Conservation (phyloP, 2,888 invertebrate species). For the Disparrhopalites patrizii region DNA sequence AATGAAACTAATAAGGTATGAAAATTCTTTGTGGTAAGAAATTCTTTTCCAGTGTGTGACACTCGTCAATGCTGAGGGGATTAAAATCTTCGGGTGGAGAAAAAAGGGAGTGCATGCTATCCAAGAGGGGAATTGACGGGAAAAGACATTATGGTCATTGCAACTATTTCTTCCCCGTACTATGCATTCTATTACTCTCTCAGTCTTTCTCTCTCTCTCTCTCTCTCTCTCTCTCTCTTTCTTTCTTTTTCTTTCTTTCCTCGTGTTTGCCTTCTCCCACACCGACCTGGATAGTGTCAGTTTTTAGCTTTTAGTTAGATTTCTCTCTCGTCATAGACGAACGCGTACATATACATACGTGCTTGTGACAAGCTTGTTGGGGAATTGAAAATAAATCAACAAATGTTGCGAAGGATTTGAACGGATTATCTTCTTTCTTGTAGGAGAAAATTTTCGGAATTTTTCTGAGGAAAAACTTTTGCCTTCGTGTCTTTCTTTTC, state of each 20-base stretch:
- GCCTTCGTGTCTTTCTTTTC: slow-evolving; percentile 14
- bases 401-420: slow-evolving; percentile 8
- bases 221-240: not conserved
- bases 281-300: too few relatives aligned
- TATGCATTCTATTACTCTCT: too few relatives aligned
- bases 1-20: too few relatives aligned
- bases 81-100: not conserved
- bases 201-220: too few relatives aligned
- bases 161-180: too few relatives aligned
- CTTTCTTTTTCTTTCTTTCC: not conserved
- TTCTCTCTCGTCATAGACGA: too few relatives aligned
- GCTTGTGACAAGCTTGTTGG: slow-evolving; percentile 15
- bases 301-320: too few relatives aligned
- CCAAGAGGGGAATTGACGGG: too few relatives aligned
- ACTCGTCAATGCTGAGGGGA: slow-evolving; percentile 19
- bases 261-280: too few relatives aligned
- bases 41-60: slow-evolving; percentile 19
- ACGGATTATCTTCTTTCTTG: slow-evolving; percentile 20
- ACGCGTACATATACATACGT: not conserved
- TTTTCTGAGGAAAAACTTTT: slow-evolving; percentile 21
- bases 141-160: too few relatives aligned
- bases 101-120: not conserved
- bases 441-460: slow-evolving; percentile 20
- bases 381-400: slow-evolving; percentile 15
- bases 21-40: not conserved